Base-by-base conservation (phyloP, 2,888 invertebrate genomes). In the Leptogaster cylindrica region DNA sequence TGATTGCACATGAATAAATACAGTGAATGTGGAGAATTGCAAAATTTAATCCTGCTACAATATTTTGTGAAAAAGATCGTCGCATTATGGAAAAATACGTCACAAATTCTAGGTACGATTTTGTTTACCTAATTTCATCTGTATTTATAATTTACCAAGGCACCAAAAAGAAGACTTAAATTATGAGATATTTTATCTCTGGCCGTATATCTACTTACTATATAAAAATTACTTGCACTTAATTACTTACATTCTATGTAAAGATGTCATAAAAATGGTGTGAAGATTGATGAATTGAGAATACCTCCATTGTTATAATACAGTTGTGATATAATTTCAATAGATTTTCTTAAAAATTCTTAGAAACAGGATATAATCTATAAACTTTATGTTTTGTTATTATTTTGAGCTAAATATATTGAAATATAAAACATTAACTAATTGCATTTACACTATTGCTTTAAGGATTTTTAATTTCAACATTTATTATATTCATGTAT, bases 391-490 rank as follows among this genome's bases (percentile, higher is more conserved):
- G n/a, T 31, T 28, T 18, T 5, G 8, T 16, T 52, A 50, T 27
- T 12, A 27, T 31, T 31, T 48, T 52, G 20, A 46, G n/a, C 46
- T 46, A 46, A 23, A 18, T 12, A 23, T 46, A 46, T n/a, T n/a
- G n/a, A n/a, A 41, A 12, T 41, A 7, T 41, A 41, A 12, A 41
- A 12, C 14, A 7, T 41, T 12, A 20, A 33, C 12, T 58, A 41
- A 58, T 58, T 58, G 58, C 58, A 58, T 58, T 58, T 58, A 58
- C 58, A 58, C 58, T 58, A 39, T 58, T 58, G 25, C 58, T 39
- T 39, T 23, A 23, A 25, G 25, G 27, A 51, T 51, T n/a, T n/a
- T n/a, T n/a, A n/a, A n/a, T n/a, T n/a, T n/a, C n/a, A n/a, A n/a
- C n/a, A n/a, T n/a, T n/a, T n/a, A n/a, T n/a, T n/a, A n/a, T n/a